Base-by-base conservation (phyloP, 2,888 invertebrate species). In the Tenodera sinensis region DNA sequence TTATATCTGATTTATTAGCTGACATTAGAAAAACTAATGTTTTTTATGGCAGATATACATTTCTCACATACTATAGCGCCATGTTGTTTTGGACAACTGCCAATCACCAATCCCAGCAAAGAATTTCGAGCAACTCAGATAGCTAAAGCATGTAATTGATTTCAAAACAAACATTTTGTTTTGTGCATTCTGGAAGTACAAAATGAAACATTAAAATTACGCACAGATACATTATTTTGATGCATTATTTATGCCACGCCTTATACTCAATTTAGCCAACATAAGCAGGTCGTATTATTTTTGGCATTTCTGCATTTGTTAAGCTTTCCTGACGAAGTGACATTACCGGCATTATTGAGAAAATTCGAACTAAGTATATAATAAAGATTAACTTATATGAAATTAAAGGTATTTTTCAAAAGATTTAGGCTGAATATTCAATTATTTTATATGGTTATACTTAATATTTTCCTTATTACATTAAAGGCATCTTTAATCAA, bases 31-130 rank as follows among this genome's bases (percentile, higher is more conserved):
- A 71, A 20, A 20, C 20, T 6, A 27, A 28, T 28, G 14, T 83
- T 83, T 83, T 83, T 28, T 83, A 12, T 83, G 15, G 4, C 15
- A 28, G 30, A 71, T 83, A 30, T 15, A 28, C 30, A 42, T 87
- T 89, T 82, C 88, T 88, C 87, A 88, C 30, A 88, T 84, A 25
- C 81, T 71, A 9, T n/a, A 86, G 83, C 89, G 90, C 90, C 90
- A 90, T 90, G 88, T 90, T 90, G 90, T 90, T 89, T 90, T 90
- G 89, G 88, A 88, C 87, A 83, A 89, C 86, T 89, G 89, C 89
- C 89, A 89, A 89, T 88, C 84, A 28, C 54, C 54, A 71, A 71
- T 71, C 54, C 54, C 54, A 71, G 54, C 3, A 4, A 20, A 71
- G 54, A 71, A 71, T 71, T 71, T 71, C 54, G 25, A 71, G 25